phyloP scores from a whole-genome alignment of 2,113 vertebrate species.

The Ptyas mucosa region DNA sequence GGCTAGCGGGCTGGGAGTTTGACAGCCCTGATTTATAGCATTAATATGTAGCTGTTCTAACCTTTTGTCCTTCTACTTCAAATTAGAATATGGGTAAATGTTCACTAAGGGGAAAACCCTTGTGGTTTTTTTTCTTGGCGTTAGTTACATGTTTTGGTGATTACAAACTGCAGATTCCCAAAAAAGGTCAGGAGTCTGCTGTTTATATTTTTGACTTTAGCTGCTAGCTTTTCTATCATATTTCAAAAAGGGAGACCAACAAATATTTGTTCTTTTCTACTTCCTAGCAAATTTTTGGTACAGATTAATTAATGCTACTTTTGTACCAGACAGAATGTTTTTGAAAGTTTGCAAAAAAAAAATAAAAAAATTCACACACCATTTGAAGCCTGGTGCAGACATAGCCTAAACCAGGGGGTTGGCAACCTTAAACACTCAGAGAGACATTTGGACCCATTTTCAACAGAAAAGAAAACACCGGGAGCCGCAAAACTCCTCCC shows the following conservation, averaged over 20 bases:
- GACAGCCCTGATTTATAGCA: not conserved
- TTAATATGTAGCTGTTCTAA: not conserved
- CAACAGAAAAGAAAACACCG: too few relatives aligned
- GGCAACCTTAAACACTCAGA: too few relatives aligned
- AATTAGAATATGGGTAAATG: not conserved
- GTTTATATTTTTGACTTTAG: not conserved
- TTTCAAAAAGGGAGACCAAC: not conserved
- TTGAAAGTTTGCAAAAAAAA: not conserved
- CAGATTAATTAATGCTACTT: not conserved
- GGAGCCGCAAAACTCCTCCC: too few relatives aligned
- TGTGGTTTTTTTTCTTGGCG: not conserved
- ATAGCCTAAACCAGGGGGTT: not conserved
- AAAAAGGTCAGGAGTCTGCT: not conserved
- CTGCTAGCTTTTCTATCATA: not conserved
- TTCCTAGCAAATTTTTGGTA: not conserved
- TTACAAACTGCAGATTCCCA: not conserved
- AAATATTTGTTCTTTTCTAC: not conserved
- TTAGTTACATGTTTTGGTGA: not conserved
- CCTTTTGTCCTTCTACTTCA: not conserved
- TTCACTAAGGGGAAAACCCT: not conserved
- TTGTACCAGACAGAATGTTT: not conserved
- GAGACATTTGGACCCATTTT: too few relatives aligned
- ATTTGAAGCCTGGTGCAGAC: not conserved
- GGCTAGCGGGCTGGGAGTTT: too few relatives aligned
- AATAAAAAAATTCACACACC: too few relatives aligned